Conservation (phyloP, 2,113 vertebrate species). For the Callorhinus ursinus region DNA sequence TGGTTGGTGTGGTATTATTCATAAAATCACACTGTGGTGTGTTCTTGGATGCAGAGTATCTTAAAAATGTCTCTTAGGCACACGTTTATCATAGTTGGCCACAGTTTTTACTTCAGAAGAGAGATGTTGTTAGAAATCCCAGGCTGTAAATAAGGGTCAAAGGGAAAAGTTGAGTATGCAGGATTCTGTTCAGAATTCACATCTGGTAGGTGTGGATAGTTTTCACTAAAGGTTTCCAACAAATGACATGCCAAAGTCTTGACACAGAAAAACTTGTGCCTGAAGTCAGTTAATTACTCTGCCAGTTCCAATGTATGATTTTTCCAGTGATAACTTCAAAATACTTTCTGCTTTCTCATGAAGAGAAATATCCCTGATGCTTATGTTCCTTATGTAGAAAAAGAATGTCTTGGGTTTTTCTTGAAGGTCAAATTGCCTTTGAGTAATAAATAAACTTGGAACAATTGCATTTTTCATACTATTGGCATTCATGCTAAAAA, state of each 20-base stretch:
- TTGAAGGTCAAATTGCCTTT: neutral
- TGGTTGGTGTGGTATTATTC: constrained; percentile 9
- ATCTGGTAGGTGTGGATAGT: constrained; percentile 78
- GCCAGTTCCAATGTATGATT: constrained; percentile 79
- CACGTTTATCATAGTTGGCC: constrained; percentile 62
- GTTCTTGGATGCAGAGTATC: constrained; percentile 49
- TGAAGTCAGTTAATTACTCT: constrained; percentile 73
- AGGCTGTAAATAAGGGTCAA: constrained; percentile 57
- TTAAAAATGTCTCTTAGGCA: constrained; percentile 58
- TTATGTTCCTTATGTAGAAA: constrained; percentile 1
- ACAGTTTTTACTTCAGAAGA: constrained; percentile 35
- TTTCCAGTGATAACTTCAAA: constrained; percentile 79
- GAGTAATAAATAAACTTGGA: constrained; percentile 17
- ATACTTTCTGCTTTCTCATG: constrained; percentile 67
- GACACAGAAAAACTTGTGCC: constrained; percentile 70
- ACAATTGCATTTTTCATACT: neutral
- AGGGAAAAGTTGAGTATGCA: constrained; percentile 58
- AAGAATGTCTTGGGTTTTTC: constrained; percentile 12
- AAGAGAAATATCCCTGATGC: constrained; percentile 40
- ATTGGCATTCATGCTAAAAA: constrained; percentile 11
- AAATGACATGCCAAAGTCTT: constrained; percentile 73
- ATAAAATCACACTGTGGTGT: constrained; percentile 41
- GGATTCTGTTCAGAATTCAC: constrained; percentile 72
- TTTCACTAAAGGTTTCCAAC: constrained; percentile 68
- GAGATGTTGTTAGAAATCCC: constrained; percentile 59